Conservation (phyloP, 1,140 invertebrate genomes). For the Caenorhabditis tropicalis region DNA sequence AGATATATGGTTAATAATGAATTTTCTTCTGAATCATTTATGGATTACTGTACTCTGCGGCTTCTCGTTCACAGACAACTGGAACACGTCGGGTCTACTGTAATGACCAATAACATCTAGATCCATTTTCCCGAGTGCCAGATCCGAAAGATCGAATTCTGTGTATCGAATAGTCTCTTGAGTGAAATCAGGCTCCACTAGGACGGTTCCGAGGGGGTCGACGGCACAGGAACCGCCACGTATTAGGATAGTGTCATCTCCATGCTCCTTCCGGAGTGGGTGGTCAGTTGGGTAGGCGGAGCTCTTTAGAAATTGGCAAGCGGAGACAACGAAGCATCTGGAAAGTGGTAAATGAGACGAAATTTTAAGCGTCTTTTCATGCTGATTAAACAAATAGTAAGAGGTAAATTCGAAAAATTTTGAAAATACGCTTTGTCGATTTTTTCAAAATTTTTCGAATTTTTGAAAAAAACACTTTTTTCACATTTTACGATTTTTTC, state of each 20-base stretch:
- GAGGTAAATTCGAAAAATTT: no score
- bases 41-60: slow-evolving; percentile 30
- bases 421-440: no score
- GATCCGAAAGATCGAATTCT: slow-evolving; percentile 62
- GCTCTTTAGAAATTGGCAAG: slow-evolving; percentile 63
- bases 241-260: slow-evolving; percentile 58
- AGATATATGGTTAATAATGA: background rate
- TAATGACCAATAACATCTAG: slow-evolving; percentile 67
- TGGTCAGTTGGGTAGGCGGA: slow-evolving; percentile 61
- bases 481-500: no score
- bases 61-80: slow-evolving; percentile 62
- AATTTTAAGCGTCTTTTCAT: no score
- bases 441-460: no score
- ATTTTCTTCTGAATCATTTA: background rate
- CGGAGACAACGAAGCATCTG: slow-evolving; percentile 64
- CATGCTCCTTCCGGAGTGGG: slow-evolving; percentile 50
- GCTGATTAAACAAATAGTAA: no score
- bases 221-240: slow-evolving; percentile 67
- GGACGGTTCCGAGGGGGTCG: slow-evolving; percentile 61
- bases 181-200: slow-evolving; percentile 63
- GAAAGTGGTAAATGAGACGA: background rate
- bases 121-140: slow-evolving; percentile 65
- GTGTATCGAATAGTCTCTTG: slow-evolving; percentile 51
- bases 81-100: slow-evolving; percentile 64
- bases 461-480: no score